Percentiles rank a stretch among this genome's conserved stretches.
phyloP scores from a whole-genome alignment of 2,888 invertebrate species.

The Amaurobius ferox region DNA sequence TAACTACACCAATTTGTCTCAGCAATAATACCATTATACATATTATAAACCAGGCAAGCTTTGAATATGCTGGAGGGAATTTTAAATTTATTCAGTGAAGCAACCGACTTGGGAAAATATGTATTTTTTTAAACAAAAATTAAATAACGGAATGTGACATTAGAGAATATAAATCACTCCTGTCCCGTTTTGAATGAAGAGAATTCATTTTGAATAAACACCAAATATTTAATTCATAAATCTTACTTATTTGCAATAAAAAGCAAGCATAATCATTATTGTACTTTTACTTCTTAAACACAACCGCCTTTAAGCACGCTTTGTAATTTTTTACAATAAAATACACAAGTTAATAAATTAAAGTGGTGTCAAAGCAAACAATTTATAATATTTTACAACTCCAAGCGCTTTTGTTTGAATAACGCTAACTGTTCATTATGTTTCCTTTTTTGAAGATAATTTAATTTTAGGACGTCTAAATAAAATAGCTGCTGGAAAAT shows the following conservation, averaged over 20 bases:
- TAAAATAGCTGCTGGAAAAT: slow-evolving; percentile 48
- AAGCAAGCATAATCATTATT: background rate
- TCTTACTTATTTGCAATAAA: slow-evolving; percentile 13
- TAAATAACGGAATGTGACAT: background rate
- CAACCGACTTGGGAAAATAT: background rate
- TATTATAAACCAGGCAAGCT: background rate
- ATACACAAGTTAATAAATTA: slow-evolving; percentile 47
- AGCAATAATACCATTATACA: background rate
- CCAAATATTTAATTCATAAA: slow-evolving; percentile 6
- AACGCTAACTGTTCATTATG: slow-evolving; percentile 30
- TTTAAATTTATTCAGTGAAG: background rate
- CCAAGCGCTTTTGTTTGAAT: slow-evolving; percentile 55
- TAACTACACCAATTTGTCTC: too few relatives aligned
- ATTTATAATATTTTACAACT: slow-evolving; percentile 57
- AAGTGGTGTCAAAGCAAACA: slow-evolving; percentile 54
- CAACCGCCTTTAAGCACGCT: background rate
- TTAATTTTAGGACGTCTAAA: slow-evolving; percentile 40
- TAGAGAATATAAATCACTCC: background rate
- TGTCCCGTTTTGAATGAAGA: background rate
- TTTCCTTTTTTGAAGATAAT: slow-evolving; percentile 31
- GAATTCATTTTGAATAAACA: slow-evolving; percentile 3
- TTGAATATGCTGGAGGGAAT: background rate
- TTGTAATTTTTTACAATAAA: background rate
- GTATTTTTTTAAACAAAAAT: background rate
- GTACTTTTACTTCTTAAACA: background rate